Evolutionary conservation across 2,113 vertebrate species (phyloP), one percentile per base, ranked within the genome.

Genomic region (Nesoenas mayeri): DNA sequence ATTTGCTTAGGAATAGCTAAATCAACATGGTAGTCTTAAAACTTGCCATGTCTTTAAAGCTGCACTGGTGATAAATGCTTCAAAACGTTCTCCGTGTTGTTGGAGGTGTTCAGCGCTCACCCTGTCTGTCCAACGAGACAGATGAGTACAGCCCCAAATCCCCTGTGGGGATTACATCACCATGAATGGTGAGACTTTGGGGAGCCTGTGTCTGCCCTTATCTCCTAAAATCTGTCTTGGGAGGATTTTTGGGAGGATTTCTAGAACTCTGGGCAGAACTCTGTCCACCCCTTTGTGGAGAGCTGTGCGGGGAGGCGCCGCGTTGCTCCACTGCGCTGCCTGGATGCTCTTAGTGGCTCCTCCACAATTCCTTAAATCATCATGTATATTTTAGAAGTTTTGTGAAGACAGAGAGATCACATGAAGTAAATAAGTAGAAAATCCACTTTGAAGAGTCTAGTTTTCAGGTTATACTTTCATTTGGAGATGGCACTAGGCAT

Each of bases 151-250:
- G 25, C 50, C 82, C 50, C 70, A 91, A 91, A 95, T 93, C 80
- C 70, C 91, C 66, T 24, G n/a, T 34, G 38, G 83, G 72, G 53
- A 79, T 95, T 94, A 83, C 74, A 91, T 91, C 85, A 79, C 44
- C 11, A 17, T 48, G 78, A 90, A 93, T 82, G 74, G 88, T 73
- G 81, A 82, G 38, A 51, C 67, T 89, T 16, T 91, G 64, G 54
- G 75, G 73, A 74, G 31, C 6, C 19, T 14, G 48, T 79, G n/a
- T 62, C 75, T 92, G 79, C 34, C 50, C 74, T 95, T 92, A 96
- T 92, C 88, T 61, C 18, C 47, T 94, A 85, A 93, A 91, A 95
- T 90, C 89, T 92, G 0, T 91, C 74, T 85, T 89, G 72, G 81
- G 83, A 91, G 94, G 91, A 96, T 96, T n/a, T n/a, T n/a, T n/a